Conservation (phyloP, 2,113 vertebrate genomes). For the Vidua chalybeata region DNA sequence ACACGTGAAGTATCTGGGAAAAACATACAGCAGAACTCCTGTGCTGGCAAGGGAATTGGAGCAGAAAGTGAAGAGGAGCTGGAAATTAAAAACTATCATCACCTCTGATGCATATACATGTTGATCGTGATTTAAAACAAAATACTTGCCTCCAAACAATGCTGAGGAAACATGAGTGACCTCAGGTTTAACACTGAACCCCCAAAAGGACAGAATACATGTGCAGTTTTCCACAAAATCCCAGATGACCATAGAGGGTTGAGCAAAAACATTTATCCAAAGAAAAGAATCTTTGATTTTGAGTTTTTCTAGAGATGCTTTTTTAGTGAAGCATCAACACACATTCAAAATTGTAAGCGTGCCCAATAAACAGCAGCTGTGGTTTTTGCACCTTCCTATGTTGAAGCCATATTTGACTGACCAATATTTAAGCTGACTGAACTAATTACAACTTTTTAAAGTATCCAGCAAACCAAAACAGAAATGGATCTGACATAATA, state of each 20-base stretch:
- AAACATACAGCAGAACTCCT: background rate
- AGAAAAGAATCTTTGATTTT: background rate
- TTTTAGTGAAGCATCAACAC: background rate
- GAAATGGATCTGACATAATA: background rate
- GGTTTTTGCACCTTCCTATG: constrained; percentile 16
- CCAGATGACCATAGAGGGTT: background rate
- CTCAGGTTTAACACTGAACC: background rate
- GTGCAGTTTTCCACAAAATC: background rate
- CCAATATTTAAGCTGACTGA: constrained; percentile 10
- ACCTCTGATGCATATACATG: rapidly evolving
- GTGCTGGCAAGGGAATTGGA: background rate
- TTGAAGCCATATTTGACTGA: background rate
- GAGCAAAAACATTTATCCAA: background rate
- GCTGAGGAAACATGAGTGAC: background rate
- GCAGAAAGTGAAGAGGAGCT: background rate
- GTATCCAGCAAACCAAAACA: background rate
- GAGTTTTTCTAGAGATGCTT: background rate
- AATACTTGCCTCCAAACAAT: background rate
- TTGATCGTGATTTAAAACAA: background rate
- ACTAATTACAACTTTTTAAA: constrained; percentile 7
- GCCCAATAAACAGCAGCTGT: constrained; percentile 3
- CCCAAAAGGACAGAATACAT: background rate
- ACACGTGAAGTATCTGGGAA: background rate
- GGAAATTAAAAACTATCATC: background rate
- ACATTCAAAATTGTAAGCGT: background rate